These are phyloP conservation scores for Dryadula phaetusa DNA, from an alignment of 2,888 invertebrate species.

Conservation along the genomic window DNA sequence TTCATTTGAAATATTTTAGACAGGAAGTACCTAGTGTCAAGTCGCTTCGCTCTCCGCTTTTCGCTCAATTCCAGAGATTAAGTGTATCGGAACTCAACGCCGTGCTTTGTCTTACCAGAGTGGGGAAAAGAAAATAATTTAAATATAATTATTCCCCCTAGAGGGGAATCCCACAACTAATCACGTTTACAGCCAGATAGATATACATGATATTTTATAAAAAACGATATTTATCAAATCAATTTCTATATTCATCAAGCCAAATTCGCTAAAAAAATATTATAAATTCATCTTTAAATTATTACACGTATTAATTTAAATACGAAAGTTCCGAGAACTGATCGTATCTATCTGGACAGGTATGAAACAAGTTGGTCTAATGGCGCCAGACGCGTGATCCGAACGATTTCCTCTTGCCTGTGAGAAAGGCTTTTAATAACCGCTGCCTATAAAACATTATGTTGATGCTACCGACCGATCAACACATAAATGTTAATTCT, in stretches of 20 bases:
- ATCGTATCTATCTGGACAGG: constrained; percentile 19
- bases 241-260: neutral
- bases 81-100: too few species aligned
- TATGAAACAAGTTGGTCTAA: constrained; percentile 26
- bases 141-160: too few species aligned
- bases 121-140: too few species aligned
- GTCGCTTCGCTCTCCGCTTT: too few species aligned
- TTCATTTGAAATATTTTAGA: too few species aligned
- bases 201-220: too few species aligned
- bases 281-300: constrained; percentile 2
- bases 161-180: too few species aligned
- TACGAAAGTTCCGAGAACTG: constrained; percentile 18
- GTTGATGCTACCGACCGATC: constrained; percentile 6
- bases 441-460: constrained; percentile 1
- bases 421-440: constrained; percentile 40
- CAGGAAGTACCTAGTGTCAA: too few species aligned
- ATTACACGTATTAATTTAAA: constrained; percentile 18
- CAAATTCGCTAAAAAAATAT: neutral
- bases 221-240: too few species aligned
- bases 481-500: neutral
- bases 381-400: constrained; percentile 43
- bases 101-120: too few species aligned
- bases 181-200: too few species aligned
- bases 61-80: too few species aligned
- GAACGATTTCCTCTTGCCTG: constrained; percentile 43